Percentiles rank a stretch among this genome's conserved stretches.
Conservation (phyloP, 2,888 invertebrate genomes). For the Suillia variegata region DNA sequence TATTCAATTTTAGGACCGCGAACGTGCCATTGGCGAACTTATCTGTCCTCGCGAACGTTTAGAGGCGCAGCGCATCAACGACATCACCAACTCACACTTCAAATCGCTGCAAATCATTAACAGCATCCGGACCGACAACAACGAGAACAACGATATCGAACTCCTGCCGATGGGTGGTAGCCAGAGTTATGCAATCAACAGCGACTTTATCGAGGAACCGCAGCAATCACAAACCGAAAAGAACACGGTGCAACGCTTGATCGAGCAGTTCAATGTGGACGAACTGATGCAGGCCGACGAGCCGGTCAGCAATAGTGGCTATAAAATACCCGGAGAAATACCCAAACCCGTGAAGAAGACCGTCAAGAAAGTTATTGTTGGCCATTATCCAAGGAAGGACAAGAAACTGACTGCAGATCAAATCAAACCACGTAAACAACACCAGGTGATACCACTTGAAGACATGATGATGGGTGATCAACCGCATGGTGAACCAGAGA, state of each 20-base stretch:
- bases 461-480: conserved; percentile 61
- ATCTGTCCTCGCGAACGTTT: conserved; percentile 55
- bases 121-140: conserved; percentile 57
- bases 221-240: conserved; percentile 35
- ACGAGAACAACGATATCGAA: conserved; percentile 59
- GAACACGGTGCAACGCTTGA: conserved; percentile 47
- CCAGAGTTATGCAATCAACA: conserved; percentile 25
- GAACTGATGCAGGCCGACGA: conserved; percentile 59
- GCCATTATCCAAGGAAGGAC: conserved; percentile 33
- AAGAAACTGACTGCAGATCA: conserved; percentile 26
- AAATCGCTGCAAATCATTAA: conserved; percentile 58
- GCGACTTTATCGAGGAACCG: conserved; percentile 7
- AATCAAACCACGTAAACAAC: conserved; percentile 22
- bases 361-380: conserved; percentile 47
- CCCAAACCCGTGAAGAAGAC: conserved; percentile 55
- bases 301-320: conserved; percentile 32
- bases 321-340: conserved; percentile 49
- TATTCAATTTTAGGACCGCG: conserved; percentile 48
- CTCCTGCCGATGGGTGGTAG: conserved; percentile 41
- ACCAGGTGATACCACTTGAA: conserved; percentile 31
- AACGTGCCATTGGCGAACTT: conserved; percentile 46
- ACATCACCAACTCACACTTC: conserved; percentile 57
- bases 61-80: conserved; percentile 56
- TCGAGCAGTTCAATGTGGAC: conserved; percentile 54
- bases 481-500: conserved; percentile 36